Conservation (phyloP, 2,797 vertebrate species). For the Chelon auratus region DNA sequence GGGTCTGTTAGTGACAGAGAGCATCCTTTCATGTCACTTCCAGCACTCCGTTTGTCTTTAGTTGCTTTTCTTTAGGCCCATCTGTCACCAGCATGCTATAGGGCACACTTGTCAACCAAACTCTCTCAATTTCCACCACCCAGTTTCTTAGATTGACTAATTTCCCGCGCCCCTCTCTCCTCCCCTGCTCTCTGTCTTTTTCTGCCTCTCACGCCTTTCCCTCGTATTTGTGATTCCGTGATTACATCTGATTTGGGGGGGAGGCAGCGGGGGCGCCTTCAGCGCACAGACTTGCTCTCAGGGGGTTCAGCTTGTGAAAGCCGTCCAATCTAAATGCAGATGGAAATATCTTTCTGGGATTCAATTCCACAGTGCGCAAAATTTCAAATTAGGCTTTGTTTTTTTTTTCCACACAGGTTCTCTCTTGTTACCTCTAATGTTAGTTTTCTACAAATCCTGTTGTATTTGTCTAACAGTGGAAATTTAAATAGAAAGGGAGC, state of each 20-base stretch:
- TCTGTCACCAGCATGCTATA: conserved; percentile 64
- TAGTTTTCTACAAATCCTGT: conserved; percentile 29
- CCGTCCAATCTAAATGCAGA: conserved; percentile 80
- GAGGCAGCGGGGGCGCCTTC: conserved; percentile 28
- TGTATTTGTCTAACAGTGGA: conserved; percentile 29
- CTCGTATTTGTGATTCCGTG: conserved; percentile 63
- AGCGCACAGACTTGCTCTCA: conserved; percentile 52
- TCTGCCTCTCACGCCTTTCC: conserved; percentile 25
- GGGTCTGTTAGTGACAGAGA: conserved; percentile 69
- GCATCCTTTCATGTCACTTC: conserved; percentile 69
- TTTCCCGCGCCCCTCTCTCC: conserved; percentile 12
- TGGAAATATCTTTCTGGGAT: conserved; percentile 67
- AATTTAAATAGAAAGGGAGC: conserved; percentile 15
- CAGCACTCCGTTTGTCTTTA: conserved; percentile 54
- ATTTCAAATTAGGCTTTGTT: conserved; percentile 44
- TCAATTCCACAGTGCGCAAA: conserved; percentile 49
- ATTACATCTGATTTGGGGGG: conserved; percentile 72
- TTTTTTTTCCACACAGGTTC: conserved; percentile 19
- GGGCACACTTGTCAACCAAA: conserved; percentile 46
- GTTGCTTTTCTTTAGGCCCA: conserved; percentile 56
- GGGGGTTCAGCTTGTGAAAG: conserved; percentile 65
- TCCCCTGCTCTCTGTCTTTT: conserved; percentile 24
- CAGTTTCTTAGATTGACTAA: conserved; percentile 17
- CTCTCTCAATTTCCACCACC: conserved; percentile 45
- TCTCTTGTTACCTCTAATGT: conserved; percentile 27